Evolutionary conservation across 1,140 invertebrate genomes (phyloP), one percentile per base, ranked within the genome.

Genomic region (Scaptomyza hsui): DNA sequence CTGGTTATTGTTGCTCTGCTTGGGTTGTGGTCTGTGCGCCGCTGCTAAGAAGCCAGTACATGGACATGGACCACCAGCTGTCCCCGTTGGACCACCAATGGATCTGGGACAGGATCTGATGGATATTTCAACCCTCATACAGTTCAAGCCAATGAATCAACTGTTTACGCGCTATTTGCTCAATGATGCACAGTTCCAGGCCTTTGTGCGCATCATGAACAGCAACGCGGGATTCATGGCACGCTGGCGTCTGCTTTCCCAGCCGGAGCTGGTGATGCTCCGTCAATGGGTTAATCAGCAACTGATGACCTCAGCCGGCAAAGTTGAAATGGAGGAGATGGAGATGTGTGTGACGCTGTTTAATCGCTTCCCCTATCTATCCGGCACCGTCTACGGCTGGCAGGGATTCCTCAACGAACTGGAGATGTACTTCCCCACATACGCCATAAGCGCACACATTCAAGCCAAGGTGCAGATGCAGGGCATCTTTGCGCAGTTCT

Each of bases 101-200:
- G 75, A 83, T 15, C 42, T 91, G 15, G 49, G 70, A 0, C 82
- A 89, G 47, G 89, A 91, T 53, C 49, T 91, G 12, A 69, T 85
- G 15, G 86, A 89, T 44, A 59, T 91, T 18, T 45, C 56, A 16
- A 45, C 64, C 3, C 37, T 89, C 9, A 55, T 91, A 37, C 86
- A 89, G 37, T 68, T 78, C 2, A 73, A 90, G 32, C 82, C 65
- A 2, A 12, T 91, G 3, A 73, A 75, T n/a, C 68, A 89, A 16
- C 53, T 91, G 2, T 24, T 81, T n/a, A 64, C 63, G 21, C 74
- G 89, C 9, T 91, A 91, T 45, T 42, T 91, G 6, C 55, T 90
- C 26, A 90, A 91, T 24, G 89, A 91, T 73, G 82, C 49, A 6
- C 67, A 91, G 68, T 90, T 91, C 44, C 89, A 90, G 55, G 69